Evolutionary conservation across 2,113 vertebrate species (phyloP), one percentile per base, ranked within the genome.

Genomic region (Neolamprologus toae): DNA sequence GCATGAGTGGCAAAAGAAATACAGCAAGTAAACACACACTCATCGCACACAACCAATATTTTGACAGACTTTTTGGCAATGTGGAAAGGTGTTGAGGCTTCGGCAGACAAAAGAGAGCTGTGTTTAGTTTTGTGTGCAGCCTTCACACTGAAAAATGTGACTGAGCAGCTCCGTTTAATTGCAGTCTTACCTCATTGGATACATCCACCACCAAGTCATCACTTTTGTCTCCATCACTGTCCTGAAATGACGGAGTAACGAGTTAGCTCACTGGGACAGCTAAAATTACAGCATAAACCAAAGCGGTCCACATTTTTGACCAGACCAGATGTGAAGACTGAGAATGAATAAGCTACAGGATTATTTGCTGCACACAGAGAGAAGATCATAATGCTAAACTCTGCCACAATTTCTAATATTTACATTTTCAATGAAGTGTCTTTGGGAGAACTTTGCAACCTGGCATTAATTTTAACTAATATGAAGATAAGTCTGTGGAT

Each of bases 141-240:
- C 57, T 45, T 87, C 49, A 35, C 35, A 33, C 16, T 40, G 78
- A 42, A 89, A 88, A 94, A 94, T 93, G 91, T 83, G 81, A 82
- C 76, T 1, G 76, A 84, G 68, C 80, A 45, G 88, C 86, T 86
- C 33, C 4, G 83, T 71, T 83, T 68, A 88, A 86, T 78, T 13
- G 35, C 35, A 66, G 76, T 68, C 95, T 94, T 93, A 99, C 98
- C 97, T 99, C 98, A 1, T 99, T 99, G 89, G 98, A 99, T 71
- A 99, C 98, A 0, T 99, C 98, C 11, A 99, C 98, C 87, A 99
- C 98, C 86, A 99, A 91, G 92, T 99, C 98, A 1, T 99, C 98
- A 12, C 98, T 99, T 92, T 99, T 99, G 96, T 99, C 98, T 8
- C 98, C 98, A 0, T 99, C 98, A 13, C 98, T 99, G 96, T 99